phyloP scores from a whole-genome alignment of 2,888 invertebrate genomes.

The Gymnoscelis rufifasciata region DNA sequence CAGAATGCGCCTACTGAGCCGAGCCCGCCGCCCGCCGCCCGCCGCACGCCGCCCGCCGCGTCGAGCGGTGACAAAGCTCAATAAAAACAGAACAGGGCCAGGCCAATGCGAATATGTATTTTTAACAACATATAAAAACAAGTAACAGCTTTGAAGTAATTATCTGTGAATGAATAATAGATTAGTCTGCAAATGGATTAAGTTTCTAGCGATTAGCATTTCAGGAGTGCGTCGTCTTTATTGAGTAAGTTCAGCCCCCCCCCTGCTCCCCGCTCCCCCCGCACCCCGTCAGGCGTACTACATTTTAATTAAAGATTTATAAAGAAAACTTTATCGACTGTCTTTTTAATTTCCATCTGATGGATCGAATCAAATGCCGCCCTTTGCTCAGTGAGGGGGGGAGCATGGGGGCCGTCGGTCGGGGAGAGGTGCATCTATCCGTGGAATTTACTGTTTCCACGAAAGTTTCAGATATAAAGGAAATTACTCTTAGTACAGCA shows the following conservation, averaged over 20 bases:
- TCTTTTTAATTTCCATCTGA: slow-evolving; percentile 34
- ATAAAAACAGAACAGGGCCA: neutral
- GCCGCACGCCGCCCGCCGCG: too few relatives aligned
- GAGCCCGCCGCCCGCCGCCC: too few relatives aligned
- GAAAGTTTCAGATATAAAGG: too few relatives aligned
- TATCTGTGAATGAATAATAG: slow-evolving; percentile 30
- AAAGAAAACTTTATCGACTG: slow-evolving; percentile 23
- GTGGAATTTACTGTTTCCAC: too few relatives aligned
- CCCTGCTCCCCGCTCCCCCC: neutral
- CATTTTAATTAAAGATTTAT: slow-evolving; percentile 25
- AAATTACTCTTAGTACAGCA: too few relatives aligned
- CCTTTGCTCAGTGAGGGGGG: slow-evolving; percentile 16
- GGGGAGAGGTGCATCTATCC: neutral
- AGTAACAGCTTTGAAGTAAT: slow-evolving; percentile 24
- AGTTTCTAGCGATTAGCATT: slow-evolving; percentile 29
- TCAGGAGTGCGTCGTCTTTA: slow-evolving; percentile 25
- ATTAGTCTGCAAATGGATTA: slow-evolving; percentile 31
- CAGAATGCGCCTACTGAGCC: too few relatives aligned
- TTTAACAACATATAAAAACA: slow-evolving; percentile 13
- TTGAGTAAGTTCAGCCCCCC: slow-evolving; percentile 21
- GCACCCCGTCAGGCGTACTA: neutral
- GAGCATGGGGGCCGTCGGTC: neutral
- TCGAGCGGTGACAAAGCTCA: neutral
- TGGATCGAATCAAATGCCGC: slow-evolving; percentile 31
- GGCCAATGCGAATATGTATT: too few relatives aligned